Evolutionary conservation across 2,113 vertebrate species (phyloP).

Genomic region (Petrocephalus zakoni): DNA sequence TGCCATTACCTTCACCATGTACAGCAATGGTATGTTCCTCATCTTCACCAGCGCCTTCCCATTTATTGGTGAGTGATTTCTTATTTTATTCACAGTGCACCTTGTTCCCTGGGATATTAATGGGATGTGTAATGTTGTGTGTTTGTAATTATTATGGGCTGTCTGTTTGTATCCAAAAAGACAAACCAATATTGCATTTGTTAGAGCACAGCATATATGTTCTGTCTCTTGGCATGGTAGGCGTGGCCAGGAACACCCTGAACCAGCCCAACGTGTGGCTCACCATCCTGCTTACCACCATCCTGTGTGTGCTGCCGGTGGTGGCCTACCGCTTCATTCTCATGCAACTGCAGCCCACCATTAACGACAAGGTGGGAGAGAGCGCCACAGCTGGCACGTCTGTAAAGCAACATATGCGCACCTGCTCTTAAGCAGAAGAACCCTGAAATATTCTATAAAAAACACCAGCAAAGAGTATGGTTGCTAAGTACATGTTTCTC

Average conservation of each 20-base stretch:
- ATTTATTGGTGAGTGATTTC: constrained; percentile 74
- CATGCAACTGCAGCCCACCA: constrained; percentile 66
- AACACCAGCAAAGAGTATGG: not conserved
- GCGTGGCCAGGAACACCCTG: constrained; percentile 77
- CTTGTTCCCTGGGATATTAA: not conserved
- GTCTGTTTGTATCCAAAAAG: not conserved
- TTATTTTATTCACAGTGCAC: not conserved
- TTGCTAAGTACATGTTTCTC: not conserved
- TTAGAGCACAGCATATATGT: not conserved
- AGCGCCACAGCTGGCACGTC: not conserved
- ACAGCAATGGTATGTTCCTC: constrained; percentile 78
- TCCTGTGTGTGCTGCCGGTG: constrained; percentile 78
- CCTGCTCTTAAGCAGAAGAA: not conserved
- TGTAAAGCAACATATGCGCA: not conserved
- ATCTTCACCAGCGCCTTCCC: constrained; percentile 70
- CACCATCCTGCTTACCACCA: constrained; percentile 71
- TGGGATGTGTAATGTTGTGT: not conserved
- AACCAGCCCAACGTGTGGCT: constrained; percentile 77
- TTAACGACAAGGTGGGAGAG: constrained; percentile 73
- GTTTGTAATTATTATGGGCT: not conserved
- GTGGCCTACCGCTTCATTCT: constrained; percentile 72
- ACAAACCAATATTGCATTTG: not conserved
- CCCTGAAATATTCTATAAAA: not conserved
- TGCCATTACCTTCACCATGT: constrained; percentile 80
- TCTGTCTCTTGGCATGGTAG: constrained; percentile 49